A percentile compares a stretch with the other conserved stretches of the same genome.
phyloP scores from a whole-genome alignment of 2,113 vertebrate species.

The Thomomys bottae region DNA sequence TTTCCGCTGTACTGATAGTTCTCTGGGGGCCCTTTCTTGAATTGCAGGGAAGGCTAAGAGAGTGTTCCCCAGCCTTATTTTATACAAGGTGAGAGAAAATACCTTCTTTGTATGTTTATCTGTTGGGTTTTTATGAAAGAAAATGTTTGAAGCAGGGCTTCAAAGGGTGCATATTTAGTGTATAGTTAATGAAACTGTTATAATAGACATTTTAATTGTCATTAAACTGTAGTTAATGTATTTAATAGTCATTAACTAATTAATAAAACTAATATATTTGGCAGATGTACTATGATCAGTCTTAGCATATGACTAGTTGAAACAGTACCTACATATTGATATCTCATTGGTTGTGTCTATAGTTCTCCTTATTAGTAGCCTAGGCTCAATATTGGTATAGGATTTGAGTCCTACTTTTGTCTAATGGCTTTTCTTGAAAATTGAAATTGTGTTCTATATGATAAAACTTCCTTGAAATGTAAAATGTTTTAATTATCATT shows the following conservation, averaged over 20 bases:
- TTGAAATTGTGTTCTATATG: background rate
- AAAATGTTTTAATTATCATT: slow-evolving; percentile 16
- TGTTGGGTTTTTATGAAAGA: background rate
- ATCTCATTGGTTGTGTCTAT: background rate
- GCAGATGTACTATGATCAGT: background rate
- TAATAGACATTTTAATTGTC: too few species aligned
- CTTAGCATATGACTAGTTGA: background rate
- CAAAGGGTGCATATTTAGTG: too few species aligned
- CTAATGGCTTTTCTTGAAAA: background rate
- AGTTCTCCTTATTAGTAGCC: background rate
- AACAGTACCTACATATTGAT: background rate
- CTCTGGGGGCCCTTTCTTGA: background rate
- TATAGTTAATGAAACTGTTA: background rate
- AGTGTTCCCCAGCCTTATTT: background rate
- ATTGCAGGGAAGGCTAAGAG: background rate
- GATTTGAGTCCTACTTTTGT: background rate
- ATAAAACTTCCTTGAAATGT: background rate
- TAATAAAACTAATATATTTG: background rate
- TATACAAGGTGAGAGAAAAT: background rate
- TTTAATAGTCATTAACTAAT: background rate
- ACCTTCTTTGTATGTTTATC: background rate
- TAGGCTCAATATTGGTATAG: background rate
- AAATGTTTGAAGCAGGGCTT: background rate
- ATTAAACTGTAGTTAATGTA: too few species aligned
- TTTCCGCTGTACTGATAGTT: accelerated